Conservation (phyloP, 2,113 vertebrate species). For the Pionites leucogaster region DNA sequence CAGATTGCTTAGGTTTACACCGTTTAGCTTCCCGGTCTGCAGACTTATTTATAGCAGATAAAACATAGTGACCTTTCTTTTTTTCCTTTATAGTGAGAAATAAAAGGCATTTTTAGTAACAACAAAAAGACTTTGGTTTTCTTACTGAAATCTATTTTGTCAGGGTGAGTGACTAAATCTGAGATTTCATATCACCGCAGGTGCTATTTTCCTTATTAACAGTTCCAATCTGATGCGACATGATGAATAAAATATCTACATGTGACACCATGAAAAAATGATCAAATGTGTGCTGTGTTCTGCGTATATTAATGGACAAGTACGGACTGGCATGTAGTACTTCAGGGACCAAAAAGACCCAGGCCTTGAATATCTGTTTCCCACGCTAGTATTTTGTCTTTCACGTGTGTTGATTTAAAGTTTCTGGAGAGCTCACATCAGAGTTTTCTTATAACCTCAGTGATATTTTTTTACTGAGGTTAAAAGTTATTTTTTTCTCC, state of each 20-base stretch:
- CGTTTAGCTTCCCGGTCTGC: background rate
- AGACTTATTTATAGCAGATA: background rate
- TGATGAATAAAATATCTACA: background rate
- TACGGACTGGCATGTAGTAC: fast-evolving
- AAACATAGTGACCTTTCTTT: background rate
- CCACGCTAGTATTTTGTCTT: background rate
- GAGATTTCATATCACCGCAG: fast-evolving
- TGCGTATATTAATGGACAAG: background rate
- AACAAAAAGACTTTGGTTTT: background rate
- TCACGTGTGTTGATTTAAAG: background rate
- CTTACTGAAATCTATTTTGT: background rate
- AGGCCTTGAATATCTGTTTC: background rate
- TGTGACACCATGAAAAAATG: background rate
- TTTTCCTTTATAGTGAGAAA: fast-evolving
- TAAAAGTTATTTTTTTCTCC: background rate
- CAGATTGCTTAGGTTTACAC: background rate
- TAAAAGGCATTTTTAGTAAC: background rate
- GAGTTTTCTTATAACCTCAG: background rate
- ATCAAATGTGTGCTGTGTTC: background rate
- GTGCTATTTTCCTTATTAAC: fast-evolving
- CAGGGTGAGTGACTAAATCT: background rate
- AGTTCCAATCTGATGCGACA: background rate
- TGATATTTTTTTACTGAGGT: background rate
- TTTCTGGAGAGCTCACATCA: background rate
- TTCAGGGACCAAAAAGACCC: background rate